Base-by-base conservation (phyloP, 1,140 invertebrate genomes). In the Heliothis virescens region DNA sequence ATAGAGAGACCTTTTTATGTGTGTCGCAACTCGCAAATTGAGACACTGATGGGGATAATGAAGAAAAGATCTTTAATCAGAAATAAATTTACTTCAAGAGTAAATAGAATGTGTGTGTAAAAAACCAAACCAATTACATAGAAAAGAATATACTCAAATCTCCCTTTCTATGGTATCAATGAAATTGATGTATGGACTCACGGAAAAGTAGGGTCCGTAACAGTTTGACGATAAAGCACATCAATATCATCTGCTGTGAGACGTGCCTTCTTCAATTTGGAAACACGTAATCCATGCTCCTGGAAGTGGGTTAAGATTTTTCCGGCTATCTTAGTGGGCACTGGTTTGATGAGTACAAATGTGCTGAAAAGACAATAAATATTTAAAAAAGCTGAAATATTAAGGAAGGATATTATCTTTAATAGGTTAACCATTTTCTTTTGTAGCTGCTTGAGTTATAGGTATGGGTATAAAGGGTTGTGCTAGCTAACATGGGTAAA, bases 291-390 rank as follows among this genome's bases (percentile, higher is more conserved):
- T 48, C 97, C 96, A 87, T 96, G 95, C 59, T 96, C 93, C 86
- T 95, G 94, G 21, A 98, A 95, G 21, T 95, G 88, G 80, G 96
- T 96, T 1, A 98, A 83, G 79, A 98, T 97, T 85, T 96, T 96
- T n/a, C 98, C 97, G 82, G 97, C 95, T 88, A 96, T 96, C 15
- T 95, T 92, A n/a, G 97, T 93, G 26, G 96, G 95, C 83, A 97
- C 95, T 47, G 97, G 96, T 90, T 98, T 98, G 3, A 98, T 95
- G 80, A 98, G 94, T 10, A 96, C 96, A 95, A 97, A 97, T n/a
- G 97, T 97, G 86, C 98, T 97, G 85, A 57, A 95, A 95, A 79
- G 16, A 41, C 5, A 41, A 5, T 9, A 41, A 9, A 41, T 7
- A 9, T 41, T 41, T 41, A 41, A 9, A 41, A 41, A 41, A 41